A percentile compares a stretch with the other conserved stretches of the same genome.
These are phyloP conservation scores for Halcyon smyrnensis DNA, from an alignment of 2,797 vertebrate species.

Conservation along the genomic window DNA sequence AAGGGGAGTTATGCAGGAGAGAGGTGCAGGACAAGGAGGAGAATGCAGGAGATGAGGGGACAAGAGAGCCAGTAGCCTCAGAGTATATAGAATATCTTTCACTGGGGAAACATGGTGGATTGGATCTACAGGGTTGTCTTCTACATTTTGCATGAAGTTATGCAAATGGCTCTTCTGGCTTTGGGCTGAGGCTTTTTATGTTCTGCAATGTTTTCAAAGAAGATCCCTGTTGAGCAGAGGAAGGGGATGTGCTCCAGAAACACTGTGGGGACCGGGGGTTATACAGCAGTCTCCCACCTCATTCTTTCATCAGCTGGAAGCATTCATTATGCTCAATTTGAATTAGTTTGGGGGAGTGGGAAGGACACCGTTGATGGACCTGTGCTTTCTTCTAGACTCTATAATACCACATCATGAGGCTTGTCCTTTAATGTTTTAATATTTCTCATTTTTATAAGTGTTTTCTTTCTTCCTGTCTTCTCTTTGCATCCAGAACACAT, in stretches of 20 bases:
- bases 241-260: neutral
- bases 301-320: neutral
- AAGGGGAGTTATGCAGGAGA: neutral
- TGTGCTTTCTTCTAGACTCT: neutral
- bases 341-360: neutral
- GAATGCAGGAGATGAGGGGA: neutral
- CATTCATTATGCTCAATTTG: neutral
- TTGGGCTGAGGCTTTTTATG: neutral
- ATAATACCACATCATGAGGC: neutral
- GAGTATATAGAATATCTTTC: neutral
- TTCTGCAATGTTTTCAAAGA: neutral
- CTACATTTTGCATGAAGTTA: neutral
- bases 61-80: neutral
- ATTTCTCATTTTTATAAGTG: neutral
- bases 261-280: accelerated
- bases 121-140: neutral
- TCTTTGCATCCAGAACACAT: neutral
- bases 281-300: neutral
- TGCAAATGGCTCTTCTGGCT: neutral
- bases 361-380: neutral
- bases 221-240: neutral
- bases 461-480: neutral
- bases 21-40: neutral
- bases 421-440: neutral
- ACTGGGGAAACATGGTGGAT: neutral